phyloP scores from a whole-genome alignment of 2,888 invertebrate species.

The Deilephila elpenor region DNA sequence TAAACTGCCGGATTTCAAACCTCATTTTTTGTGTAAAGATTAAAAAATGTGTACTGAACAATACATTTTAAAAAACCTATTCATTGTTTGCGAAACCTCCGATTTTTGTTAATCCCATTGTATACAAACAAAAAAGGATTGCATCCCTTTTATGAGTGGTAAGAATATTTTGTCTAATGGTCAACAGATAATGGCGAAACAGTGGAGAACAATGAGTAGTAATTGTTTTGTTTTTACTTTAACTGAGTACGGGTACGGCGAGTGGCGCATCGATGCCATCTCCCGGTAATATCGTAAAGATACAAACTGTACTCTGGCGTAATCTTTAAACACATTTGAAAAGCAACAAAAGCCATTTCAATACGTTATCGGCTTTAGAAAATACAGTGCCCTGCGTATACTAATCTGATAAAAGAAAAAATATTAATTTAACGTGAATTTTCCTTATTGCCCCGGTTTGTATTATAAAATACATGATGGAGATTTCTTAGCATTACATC shows the following conservation, averaged over 20 bases:
- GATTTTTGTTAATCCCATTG: constrained; percentile 35
- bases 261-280: constrained; percentile 43
- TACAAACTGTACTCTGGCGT: constrained; percentile 54
- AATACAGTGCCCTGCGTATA: background rate
- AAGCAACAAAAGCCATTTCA: constrained; percentile 40
- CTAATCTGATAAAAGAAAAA: background rate
- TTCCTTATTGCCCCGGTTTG: background rate
- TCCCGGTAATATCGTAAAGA: constrained; percentile 53
- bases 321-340: constrained; percentile 47
- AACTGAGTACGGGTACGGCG: constrained; percentile 42
- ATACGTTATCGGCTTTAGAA: constrained; percentile 17
- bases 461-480: background rate
- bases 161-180: constrained; percentile 42
- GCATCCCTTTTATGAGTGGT: constrained; percentile 23
- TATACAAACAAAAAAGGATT: constrained; percentile 40
- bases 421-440: background rate
- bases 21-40: background rate
- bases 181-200: constrained; percentile 57
- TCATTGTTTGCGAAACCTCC: constrained; percentile 30
- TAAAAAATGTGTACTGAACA: constrained; percentile 1
- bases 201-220: constrained; percentile 60
- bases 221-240: constrained; percentile 56
- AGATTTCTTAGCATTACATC: no score
- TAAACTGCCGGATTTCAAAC: background rate
- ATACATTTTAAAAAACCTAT: constrained; percentile 31